A percentile compares a stretch with the other conserved stretches of the same genome.
These are phyloP conservation scores for Bugulina stolonifera DNA, from an alignment of 2,888 invertebrate species.

Conservation along the genomic window DNA sequence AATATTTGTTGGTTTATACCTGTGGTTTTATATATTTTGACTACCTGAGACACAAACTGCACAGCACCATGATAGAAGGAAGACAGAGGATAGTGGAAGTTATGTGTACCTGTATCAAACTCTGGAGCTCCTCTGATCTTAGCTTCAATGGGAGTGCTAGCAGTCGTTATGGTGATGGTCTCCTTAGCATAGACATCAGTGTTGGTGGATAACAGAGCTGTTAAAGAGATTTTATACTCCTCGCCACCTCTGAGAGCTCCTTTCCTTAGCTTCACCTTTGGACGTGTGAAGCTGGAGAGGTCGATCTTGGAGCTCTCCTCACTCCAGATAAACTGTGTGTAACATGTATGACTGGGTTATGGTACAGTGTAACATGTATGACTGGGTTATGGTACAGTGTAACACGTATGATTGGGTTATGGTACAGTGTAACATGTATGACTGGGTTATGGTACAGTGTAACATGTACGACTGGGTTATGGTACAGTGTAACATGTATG, in stretches of 20 bases:
- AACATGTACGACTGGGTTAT: too few relatives aligned
- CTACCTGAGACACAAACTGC: background rate
- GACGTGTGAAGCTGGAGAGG: background rate
- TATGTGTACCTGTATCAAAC: background rate
- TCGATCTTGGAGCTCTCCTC: background rate
- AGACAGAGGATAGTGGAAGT: background rate
- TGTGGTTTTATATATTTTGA: background rate
- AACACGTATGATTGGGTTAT: too few relatives aligned
- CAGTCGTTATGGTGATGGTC: background rate
- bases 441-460: too few relatives aligned
- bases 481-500: too few relatives aligned
- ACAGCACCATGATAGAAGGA: background rate
- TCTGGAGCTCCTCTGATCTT: background rate
- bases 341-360: too few relatives aligned
- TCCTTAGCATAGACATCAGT: background rate
- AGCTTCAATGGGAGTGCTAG: background rate
- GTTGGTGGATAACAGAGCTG: background rate
- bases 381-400: too few relatives aligned
- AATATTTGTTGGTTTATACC: background rate
- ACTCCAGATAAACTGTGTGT: constrained; percentile 2
- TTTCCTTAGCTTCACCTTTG: background rate
- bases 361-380: too few relatives aligned
- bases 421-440: too few relatives aligned
- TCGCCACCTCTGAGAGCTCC: background rate
- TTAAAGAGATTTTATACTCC: background rate